A percentile compares a stretch with the other conserved stretches of the same genome.
Conservation (phyloP, 2,888 invertebrate species). For the Agrochola litura region DNA sequence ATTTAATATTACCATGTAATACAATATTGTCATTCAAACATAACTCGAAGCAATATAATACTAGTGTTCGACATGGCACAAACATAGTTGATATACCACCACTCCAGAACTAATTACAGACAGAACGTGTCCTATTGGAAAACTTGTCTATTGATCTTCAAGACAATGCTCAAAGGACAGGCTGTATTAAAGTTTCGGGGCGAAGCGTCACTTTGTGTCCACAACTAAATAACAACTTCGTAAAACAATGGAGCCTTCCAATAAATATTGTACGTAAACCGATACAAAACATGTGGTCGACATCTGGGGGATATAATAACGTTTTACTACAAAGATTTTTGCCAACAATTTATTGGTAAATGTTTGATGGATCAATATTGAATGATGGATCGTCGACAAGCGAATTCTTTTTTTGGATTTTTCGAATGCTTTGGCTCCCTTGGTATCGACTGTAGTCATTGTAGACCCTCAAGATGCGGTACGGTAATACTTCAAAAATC, state of each 20-base stretch:
- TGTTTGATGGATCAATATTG: conserved; percentile 55
- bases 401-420: conserved; percentile 31
- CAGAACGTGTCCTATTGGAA: conserved; percentile 16
- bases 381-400: conserved; percentile 45
- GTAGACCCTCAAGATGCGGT: background rate
- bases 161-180: conserved; percentile 37
- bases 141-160: conserved; percentile 41
- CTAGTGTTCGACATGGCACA: conserved; percentile 6
- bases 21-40: conserved; percentile 22
- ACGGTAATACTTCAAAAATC: background rate
- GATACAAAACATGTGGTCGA: conserved; percentile 59
- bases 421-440: conserved; percentile 27
- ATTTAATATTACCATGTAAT: conserved; percentile 1
- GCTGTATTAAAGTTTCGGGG: conserved; percentile 4
- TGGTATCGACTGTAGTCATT: conserved; percentile 23
- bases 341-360: conserved; percentile 47
- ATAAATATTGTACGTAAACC: conserved; percentile 46
- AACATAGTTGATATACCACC: conserved; percentile 22
- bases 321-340: conserved; percentile 48
- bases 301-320: conserved; percentile 55
- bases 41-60: conserved; percentile 10
- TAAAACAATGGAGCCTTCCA: conserved; percentile 50
- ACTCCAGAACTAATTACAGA: conserved; percentile 42
- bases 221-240: conserved; percentile 43
- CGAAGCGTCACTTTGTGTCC: conserved; percentile 34